These are phyloP conservation scores for Raja brachyura DNA, from an alignment of 2,113 vertebrate species.

Conservation along the genomic window DNA sequence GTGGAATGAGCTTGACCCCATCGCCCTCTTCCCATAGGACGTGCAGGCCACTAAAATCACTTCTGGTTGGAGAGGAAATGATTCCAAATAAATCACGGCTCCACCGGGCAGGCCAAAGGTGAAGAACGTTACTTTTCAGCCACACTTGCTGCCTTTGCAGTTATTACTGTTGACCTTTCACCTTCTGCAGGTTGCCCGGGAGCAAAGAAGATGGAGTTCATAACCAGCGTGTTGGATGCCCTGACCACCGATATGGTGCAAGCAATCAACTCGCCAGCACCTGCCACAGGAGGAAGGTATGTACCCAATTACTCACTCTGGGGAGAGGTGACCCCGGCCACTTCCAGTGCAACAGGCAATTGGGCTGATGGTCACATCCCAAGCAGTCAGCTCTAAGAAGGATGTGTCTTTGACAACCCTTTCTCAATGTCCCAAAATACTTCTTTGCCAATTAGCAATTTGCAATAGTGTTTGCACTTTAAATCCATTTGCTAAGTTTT, in stretches of 20 bases:
- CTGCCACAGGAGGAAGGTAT: slow-evolving; percentile 93
- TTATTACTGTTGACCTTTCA: background rate
- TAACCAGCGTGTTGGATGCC: slow-evolving; percentile 92
- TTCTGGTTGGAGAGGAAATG: background rate
- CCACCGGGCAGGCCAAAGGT: background rate
- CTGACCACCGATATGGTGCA: slow-evolving; percentile 98
- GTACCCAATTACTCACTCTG: slow-evolving; percentile 45
- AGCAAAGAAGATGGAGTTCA: slow-evolving; percentile 93
- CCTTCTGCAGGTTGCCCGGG: slow-evolving; percentile 81
- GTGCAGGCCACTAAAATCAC: background rate
- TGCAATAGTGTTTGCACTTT: no score
- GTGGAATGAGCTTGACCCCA: background rate
- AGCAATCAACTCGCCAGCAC: slow-evolving; percentile 83
- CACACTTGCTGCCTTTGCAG: no score
- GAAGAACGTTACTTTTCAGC: background rate
- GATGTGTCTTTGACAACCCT: no score
- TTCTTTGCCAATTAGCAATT: no score
- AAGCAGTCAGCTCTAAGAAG: background rate
- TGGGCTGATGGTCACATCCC: background rate
- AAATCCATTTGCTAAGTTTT: no score
- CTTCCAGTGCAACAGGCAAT: background rate
- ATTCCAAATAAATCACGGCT: background rate
- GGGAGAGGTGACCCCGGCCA: background rate
- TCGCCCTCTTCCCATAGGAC: background rate
- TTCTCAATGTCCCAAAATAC: no score